Evolutionary conservation across 2,888 invertebrate genomes (phyloP).

Genomic region (Eristalinus sepulchralis): DNA sequence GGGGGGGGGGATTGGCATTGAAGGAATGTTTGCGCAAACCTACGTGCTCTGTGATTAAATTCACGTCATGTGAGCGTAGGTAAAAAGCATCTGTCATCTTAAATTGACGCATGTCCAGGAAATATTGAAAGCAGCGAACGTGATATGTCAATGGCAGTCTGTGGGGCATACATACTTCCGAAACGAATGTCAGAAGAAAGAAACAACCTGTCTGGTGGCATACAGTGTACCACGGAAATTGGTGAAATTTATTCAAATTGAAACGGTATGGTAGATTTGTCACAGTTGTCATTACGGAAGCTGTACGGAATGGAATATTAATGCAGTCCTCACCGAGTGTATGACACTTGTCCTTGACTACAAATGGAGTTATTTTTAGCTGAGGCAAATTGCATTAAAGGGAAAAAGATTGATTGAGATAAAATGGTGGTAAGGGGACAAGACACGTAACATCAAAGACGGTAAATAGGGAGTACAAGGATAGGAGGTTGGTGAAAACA

Average conservation of each 20-base stretch:
- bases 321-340: not conserved
- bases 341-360: not conserved
- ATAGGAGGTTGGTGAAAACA: too few relatives aligned
- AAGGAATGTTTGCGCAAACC: not conserved
- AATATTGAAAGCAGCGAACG: not conserved
- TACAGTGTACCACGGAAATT: not conserved
- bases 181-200: not conserved
- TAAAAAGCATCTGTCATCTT: not conserved
- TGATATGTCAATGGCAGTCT: not conserved
- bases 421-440: too few relatives aligned
- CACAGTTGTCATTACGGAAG: not conserved
- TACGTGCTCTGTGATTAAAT: not conserved
- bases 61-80: not conserved
- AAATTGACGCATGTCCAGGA: not conserved
- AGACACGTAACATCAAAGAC: too few relatives aligned
- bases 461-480: too few relatives aligned
- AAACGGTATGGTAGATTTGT: not conserved
- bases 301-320: not conserved
- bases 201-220: not conserved
- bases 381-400: not conserved
- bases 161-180: not conserved
- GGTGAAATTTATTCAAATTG: not conserved
- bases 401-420: not conserved
- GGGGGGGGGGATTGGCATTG: not conserved
- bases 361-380: not conserved